Base-by-base conservation (phyloP, 2,113 vertebrate genomes). In the Pelecanoides urinatrix region DNA sequence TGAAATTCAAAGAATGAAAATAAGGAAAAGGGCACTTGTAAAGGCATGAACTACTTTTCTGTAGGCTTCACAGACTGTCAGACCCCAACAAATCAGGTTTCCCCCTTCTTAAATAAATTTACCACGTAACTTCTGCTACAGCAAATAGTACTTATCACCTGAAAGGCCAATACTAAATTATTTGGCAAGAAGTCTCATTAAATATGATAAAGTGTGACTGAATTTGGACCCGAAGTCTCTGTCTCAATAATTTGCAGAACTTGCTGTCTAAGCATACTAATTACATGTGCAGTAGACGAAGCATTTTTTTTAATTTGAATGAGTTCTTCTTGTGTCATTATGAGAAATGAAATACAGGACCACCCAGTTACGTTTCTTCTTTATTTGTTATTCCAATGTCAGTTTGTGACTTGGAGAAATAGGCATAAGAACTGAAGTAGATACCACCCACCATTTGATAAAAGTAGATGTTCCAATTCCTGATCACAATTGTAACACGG, bases 381-480 rank as follows among this genome's bases (percentile, higher is more conserved):
- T 79, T 95, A 79, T 95, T 94, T 95, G 75, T 90, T 95, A 94
- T 86, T 93, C 55, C 45, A 83, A 30, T 90, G 86, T 82, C 87
- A 87, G 47, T 92, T 96, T 95, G 68, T 86, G 65, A 75, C 73
- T 89, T 0, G 7, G 63, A 89, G 84, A 97, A 95, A 92, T 6
- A 86, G 59, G 86, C 76, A 94, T 38, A 94, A 86, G 85, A 89
- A 91, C 78, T 88, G 91, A 97, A 92, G 92, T 92, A 82, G 89
- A 90, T 94, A 91, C 93, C 92, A 85, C 94, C 91, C 91, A 95
- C 89, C 62, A 36, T 87, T 79, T 79, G 87, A 95, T 92, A 95
- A 94, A 95, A 92, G 95, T 91, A 94, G 91, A 95, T 91, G 89
- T 94, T 96, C 92, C 81, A 94, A 90, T 92, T 94, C 92, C 86